Evolutionary conservation across 1,140 invertebrate species (phyloP), one percentile per base, ranked within the genome.

Genomic region (Nilaparvata lugens): DNA sequence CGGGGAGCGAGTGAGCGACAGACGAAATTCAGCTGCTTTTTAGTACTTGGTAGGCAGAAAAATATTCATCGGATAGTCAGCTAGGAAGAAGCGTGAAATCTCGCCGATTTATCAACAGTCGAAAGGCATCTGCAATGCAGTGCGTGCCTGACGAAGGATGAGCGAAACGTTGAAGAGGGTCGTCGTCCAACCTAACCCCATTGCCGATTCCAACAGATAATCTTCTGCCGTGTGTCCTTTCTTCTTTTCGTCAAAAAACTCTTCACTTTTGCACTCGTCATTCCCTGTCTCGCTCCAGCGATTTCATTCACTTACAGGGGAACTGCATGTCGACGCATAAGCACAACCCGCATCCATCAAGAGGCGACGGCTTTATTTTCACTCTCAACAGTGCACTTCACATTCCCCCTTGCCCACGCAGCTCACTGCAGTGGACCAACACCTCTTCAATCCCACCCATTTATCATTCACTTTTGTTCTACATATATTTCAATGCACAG

Each of bases 111-210:
- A 48, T 48, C 45, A 48, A 48, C 45, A 48, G 45, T 48, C 45
- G 21, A 48, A 48, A 48, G 21, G 45, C 45, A 48, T 48, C 45
- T 48, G 45, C 45, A 48, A 48, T 48, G 45, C 45, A 48, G 45
- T 48, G 16, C 45, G 16, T 48, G 16, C 14, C 45, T 48, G 45
- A 4, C 45, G 45, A 48, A 23, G 45, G 45, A 23, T 48, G 16
- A 18, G 45, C 21, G 16, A 48, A 48, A 11, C 16, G 21, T 23
- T 19, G 21, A 48, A 48, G 21, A 48, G 16, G 16, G 45, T 23
- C 45, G 21, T 23, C 45, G 16, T 9, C 16, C 14, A 16, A 14
- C 5, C 45, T 48, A 35, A 35, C 31, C 31, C 31, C 31, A 35
- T 35, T 35, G 7, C 31, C 31, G 31, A 35, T 35, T 35, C 31